These are phyloP conservation scores for Channa argus DNA, from an alignment of 2,113 vertebrate genomes.

Conservation along the genomic window DNA sequence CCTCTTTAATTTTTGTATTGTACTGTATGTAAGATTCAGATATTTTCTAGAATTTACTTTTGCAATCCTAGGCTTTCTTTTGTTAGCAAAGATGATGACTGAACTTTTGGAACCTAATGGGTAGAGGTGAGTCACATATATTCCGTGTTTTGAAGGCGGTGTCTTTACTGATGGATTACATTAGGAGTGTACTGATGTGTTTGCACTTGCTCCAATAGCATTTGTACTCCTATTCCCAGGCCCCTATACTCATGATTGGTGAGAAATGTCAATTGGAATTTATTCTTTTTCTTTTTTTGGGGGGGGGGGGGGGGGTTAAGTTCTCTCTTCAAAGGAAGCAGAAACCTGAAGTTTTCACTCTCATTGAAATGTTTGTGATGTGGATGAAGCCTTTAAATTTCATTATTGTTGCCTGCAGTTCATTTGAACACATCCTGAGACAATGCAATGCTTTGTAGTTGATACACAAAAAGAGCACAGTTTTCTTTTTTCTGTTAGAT, in stretches of 20 bases:
- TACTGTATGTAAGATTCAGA: constrained; percentile 85
- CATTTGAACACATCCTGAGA: constrained; percentile 75
- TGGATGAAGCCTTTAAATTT: constrained; percentile 71
- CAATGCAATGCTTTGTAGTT: constrained; percentile 87
- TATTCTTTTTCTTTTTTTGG: constrained; percentile 22
- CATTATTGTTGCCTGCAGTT: constrained; percentile 77
- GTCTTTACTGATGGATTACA: constrained; percentile 80
- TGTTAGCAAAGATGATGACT: constrained; percentile 80
- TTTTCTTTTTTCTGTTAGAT: constrained; percentile 53
- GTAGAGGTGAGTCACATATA: constrained; percentile 80
- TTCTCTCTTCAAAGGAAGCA: constrained; percentile 49
- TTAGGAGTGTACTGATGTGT: constrained; percentile 54
- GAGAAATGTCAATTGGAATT: constrained; percentile 44
- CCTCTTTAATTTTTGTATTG: constrained; percentile 88
- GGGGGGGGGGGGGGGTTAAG: too few species aligned
- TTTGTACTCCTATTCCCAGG: constrained; percentile 69
- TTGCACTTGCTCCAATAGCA: constrained; percentile 82
- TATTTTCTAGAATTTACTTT: constrained; percentile 89
- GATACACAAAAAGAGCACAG: constrained; percentile 78
- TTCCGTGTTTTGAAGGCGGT: constrained; percentile 81
- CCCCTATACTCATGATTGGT: constrained; percentile 58
- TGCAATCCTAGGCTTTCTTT: constrained; percentile 78
- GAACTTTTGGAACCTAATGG: constrained; percentile 79
- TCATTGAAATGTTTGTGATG: constrained; percentile 41
- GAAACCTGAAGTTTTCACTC: constrained; percentile 28